Evolutionary conservation across 1,140 invertebrate genomes (phyloP).

Genomic region (Pteromalus puparum): DNA sequence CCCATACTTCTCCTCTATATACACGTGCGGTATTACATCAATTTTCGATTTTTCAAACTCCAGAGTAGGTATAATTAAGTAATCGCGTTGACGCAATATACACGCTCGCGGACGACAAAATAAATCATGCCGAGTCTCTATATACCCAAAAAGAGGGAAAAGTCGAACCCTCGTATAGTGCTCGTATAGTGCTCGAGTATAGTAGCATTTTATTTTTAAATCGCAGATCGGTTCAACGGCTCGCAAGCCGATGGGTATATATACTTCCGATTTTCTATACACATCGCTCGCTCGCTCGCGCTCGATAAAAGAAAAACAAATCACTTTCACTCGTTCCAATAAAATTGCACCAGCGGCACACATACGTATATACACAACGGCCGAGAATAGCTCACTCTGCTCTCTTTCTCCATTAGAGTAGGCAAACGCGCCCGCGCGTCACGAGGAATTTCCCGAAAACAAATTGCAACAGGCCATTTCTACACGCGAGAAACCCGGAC

Average conservation of each 20-base stretch:
- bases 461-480: constrained; percentile 8
- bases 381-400: neutral
- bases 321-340: constrained; percentile 44
- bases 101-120: no score
- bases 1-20: neutral
- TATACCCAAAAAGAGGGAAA: no score
- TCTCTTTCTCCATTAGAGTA: constrained; percentile 14
- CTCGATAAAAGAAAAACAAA: constrained; percentile 10
- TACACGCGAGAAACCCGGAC: no score
- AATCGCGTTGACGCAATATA: neutral
- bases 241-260: neutral
- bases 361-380: no score
- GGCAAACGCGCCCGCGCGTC: no score
- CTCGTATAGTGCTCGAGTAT: no score
- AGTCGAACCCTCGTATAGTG: no score
- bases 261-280: neutral
- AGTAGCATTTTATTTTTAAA: neutral
- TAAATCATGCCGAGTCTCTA: no score
- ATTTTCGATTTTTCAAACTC: neutral
- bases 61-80: neutral
- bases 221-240: neutral
- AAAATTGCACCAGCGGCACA: constrained; percentile 38
- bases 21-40: neutral
- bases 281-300: neutral
- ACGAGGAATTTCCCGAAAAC: neutral